Conservation (phyloP, 2,888 invertebrate genomes). For the Phragmatobia fuliginosa region DNA sequence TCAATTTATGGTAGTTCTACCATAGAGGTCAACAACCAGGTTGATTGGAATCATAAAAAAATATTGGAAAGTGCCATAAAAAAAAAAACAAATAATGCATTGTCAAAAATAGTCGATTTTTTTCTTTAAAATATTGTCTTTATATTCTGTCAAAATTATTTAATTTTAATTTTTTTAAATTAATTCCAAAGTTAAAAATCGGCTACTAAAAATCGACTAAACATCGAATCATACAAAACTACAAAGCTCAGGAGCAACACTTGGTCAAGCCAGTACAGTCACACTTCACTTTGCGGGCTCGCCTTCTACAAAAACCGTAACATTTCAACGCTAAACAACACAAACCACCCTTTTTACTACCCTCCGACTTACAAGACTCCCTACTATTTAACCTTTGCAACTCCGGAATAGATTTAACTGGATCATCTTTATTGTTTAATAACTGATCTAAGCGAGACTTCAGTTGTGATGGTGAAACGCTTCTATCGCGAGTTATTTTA, state of each 20-base stretch:
- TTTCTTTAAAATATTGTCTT: slow-evolving; percentile 24
- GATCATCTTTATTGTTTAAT: slow-evolving; percentile 54
- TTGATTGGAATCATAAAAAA: slow-evolving; percentile 30
- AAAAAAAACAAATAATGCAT: slow-evolving; percentile 45
- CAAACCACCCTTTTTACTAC: slow-evolving; percentile 67
- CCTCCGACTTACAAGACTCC: slow-evolving; percentile 76
- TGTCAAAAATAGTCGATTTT: slow-evolving; percentile 28
- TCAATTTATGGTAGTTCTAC: slow-evolving; percentile 51
- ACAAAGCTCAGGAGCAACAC: slow-evolving; percentile 63
- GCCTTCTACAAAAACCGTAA: slow-evolving; percentile 77
- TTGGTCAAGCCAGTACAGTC: slow-evolving; percentile 68
- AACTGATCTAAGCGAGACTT: slow-evolving; percentile 87
- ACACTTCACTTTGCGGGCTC: slow-evolving; percentile 71
- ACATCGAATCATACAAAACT: slow-evolving; percentile 30
- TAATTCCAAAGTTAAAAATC: slow-evolving; percentile 32
- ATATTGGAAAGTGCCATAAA: slow-evolving; percentile 32
- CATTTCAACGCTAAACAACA: slow-evolving; percentile 80
- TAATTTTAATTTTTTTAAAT: no score
- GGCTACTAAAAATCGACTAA: slow-evolving; percentile 21
- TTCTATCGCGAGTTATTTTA: slow-evolving; percentile 68
- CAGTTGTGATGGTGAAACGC: slow-evolving; percentile 88
- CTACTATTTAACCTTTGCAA: slow-evolving; percentile 73
- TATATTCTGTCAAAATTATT: neutral
- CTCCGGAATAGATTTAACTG: slow-evolving; percentile 63
- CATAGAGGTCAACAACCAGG: slow-evolving; percentile 48